Percentiles rank a stretch among this genome's conserved stretches.
Evolutionary conservation across 2,113 vertebrate species (phyloP).

Genomic region (Charadrius vociferus): DNA sequence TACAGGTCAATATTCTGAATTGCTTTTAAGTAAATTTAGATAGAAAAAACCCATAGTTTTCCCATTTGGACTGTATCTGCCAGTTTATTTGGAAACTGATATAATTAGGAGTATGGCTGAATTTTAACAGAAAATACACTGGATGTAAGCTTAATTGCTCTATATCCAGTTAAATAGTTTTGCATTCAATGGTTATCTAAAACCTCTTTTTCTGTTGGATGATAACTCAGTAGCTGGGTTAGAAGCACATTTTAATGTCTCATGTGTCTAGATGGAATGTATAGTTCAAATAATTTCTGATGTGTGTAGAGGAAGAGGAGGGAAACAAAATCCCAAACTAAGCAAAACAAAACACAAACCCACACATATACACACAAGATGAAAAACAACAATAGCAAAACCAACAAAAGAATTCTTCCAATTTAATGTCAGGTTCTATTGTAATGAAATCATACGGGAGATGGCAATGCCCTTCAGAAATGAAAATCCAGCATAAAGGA

Average conservation of each 20-base stretch:
- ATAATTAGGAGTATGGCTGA: not conserved
- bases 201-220: not conserved
- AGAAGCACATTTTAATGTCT: not conserved
- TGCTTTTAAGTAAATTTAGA: slow-evolving; percentile 51
- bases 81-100: not conserved
- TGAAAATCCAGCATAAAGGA: not conserved
- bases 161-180: not conserved
- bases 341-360: not conserved
- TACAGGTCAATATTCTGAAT: slow-evolving; percentile 29
- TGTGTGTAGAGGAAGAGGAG: not conserved
- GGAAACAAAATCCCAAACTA: not conserved
- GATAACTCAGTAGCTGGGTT: not conserved
- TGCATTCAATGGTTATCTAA: not conserved
- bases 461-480: not conserved
- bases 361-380: no score
- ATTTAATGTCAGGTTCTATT: not conserved
- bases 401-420: not conserved
- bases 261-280: not conserved
- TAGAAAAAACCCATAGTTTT: not conserved
- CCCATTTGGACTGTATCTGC: not conserved
- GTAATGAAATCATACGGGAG: not conserved
- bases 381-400: not conserved
- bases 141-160: not conserved
- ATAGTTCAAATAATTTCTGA: not conserved
- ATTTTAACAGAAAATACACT: slow-evolving; percentile 42